Percentiles rank a stretch among this genome's conserved stretches.
phyloP scores from a whole-genome alignment of 2,888 invertebrate genomes.

The Cheilosia variabilis region DNA sequence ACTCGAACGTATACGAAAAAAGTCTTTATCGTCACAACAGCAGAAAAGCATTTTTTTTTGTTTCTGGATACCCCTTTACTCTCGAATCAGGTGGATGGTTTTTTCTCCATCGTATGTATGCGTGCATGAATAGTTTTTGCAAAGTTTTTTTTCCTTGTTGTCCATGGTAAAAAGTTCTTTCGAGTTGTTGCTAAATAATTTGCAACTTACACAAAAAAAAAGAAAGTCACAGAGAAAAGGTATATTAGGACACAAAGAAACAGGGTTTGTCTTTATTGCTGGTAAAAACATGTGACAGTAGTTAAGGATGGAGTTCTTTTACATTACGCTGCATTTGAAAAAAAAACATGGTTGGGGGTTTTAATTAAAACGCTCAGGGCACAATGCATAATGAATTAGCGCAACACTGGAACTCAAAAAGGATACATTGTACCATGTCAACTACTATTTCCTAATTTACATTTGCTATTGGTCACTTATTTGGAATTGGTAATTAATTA shows the following conservation, averaged over 20 bases:
- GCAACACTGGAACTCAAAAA: no score
- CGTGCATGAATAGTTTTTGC: neutral
- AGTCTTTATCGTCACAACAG: constrained; percentile 10
- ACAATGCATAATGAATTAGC: no score
- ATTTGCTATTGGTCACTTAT: no score
- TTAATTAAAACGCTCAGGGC: no score
- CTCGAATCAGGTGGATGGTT: neutral
- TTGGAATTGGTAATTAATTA: no score
- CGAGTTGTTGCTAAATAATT: constrained; percentile 3
- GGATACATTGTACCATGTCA: no score
- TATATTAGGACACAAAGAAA: neutral
- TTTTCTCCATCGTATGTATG: neutral
- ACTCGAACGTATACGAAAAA: neutral
- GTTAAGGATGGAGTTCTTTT: neutral
- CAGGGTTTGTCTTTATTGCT: neutral
- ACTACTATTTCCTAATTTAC: no score
- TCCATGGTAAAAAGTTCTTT: constrained; percentile 1
- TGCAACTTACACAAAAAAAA: neutral
- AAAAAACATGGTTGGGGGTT: no score
- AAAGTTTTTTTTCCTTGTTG: neutral
- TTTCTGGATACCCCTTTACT: neutral
- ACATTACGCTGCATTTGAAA: no score
- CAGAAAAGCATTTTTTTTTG: neutral
- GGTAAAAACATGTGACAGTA: neutral
- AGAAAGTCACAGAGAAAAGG: neutral